These are phyloP conservation scores for Hiodon alosoides DNA, from an alignment of 2,113 vertebrate genomes.

Conservation along the genomic window DNA sequence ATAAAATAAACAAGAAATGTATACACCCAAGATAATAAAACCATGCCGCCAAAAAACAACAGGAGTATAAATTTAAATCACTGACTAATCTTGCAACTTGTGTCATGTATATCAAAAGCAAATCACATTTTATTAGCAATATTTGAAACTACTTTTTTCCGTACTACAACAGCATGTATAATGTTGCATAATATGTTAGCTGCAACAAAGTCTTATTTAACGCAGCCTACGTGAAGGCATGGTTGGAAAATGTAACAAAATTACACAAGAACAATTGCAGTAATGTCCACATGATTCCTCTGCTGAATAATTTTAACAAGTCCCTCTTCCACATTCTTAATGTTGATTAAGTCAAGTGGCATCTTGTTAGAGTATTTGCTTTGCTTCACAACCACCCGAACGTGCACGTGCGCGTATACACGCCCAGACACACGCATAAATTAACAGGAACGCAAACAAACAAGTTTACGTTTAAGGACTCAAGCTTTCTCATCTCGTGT, in stretches of 20 bases:
- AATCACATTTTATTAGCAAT: not conserved
- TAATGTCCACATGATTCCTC: not conserved
- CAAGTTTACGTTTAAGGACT: too few relatives aligned
- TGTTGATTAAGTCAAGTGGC: conserved; percentile 9
- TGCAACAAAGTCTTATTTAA: not conserved
- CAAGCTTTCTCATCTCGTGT: too few relatives aligned
- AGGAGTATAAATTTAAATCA: not conserved
- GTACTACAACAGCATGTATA: not conserved
- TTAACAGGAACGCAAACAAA: too few relatives aligned
- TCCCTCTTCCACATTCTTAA: conserved; percentile 24
- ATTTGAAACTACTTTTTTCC: conserved; percentile 5
- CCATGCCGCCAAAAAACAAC: not conserved
- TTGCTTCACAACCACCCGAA: not conserved
- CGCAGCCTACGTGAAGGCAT: conserved; percentile 21
- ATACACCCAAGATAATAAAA: too few relatives aligned
- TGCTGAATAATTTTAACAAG: conserved; percentile 10
- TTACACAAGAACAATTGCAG: not conserved
- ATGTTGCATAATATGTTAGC: conserved; percentile 21
- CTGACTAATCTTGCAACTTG: not conserved
- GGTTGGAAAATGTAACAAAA: conserved; percentile 4
- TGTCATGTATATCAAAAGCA: not conserved
- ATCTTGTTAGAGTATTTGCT: conserved; percentile 27
- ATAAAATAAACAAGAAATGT: too few relatives aligned
- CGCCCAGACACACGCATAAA: not conserved
- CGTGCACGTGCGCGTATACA: not conserved